Evolutionary conservation across 2,888 invertebrate genomes (phyloP).

Genomic region (Embidobia sp.): DNA sequence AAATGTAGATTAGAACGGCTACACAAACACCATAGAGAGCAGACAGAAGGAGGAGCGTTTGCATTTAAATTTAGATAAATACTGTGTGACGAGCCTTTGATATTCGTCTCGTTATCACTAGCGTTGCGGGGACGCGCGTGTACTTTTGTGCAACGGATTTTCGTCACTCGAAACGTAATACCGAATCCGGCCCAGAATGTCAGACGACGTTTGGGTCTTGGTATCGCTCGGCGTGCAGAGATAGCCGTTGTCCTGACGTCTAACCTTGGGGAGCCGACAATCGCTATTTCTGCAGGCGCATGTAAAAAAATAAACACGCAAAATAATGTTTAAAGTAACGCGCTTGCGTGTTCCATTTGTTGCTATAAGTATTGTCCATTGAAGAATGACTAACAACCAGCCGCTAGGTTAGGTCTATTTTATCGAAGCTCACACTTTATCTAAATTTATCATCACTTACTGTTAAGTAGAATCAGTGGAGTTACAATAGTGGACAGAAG

Average conservation of each 20-base stretch:
- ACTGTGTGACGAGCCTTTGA: slow-evolving; percentile 48
- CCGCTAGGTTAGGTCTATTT: slow-evolving; percentile 29
- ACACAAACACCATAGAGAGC: slow-evolving; percentile 65
- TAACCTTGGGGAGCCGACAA: neutral
- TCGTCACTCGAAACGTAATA: no score
- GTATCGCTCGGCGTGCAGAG: no score
- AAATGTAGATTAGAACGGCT: slow-evolving; percentile 69
- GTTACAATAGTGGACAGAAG: slow-evolving; percentile 48
- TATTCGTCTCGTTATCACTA: slow-evolving; percentile 23
- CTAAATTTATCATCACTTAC: slow-evolving; percentile 62
- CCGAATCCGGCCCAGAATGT: no score
- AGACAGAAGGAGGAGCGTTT: slow-evolving; percentile 60
- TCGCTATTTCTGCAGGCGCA: slow-evolving; percentile 6
- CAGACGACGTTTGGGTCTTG: no score
- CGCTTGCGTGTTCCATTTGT: slow-evolving; percentile 23
- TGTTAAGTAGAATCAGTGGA: no score
- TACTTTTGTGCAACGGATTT: slow-evolving; percentile 8
- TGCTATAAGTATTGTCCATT: slow-evolving; percentile 52
- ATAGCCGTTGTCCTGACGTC: no score
- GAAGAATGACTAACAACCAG: slow-evolving; percentile 42
- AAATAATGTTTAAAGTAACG: slow-evolving; percentile 27
- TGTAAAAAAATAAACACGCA: slow-evolving; percentile 44
- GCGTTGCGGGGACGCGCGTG: neutral
- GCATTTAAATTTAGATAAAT: slow-evolving; percentile 67
- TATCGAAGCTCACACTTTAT: slow-evolving; percentile 63